A percentile compares a stretch with the other conserved stretches of the same genome.
Evolutionary conservation across 2,797 vertebrate species (phyloP).

Genomic region (Argyrosomus regius): DNA sequence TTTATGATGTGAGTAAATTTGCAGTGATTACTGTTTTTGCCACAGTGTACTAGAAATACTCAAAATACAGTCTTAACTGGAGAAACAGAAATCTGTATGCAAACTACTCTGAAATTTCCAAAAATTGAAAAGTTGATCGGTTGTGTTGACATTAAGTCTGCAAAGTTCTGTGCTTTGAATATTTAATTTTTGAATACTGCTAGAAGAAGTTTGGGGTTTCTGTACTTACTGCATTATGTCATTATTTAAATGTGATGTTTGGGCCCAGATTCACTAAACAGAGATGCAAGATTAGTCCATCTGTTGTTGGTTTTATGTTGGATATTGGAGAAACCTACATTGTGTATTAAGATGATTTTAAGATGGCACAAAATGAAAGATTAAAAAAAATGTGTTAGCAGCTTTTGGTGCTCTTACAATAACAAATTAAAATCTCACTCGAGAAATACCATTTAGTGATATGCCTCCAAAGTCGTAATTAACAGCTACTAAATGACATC

Average conservation of each 20-base stretch:
- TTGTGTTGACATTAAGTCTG: neutral
- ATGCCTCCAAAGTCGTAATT: neutral
- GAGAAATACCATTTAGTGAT: constrained; percentile 9
- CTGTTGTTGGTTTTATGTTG: neutral
- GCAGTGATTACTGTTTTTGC: constrained; percentile 16
- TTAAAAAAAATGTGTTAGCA: constrained; percentile 6
- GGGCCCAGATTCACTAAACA: neutral
- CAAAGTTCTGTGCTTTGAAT: neutral
- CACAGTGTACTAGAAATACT: neutral
- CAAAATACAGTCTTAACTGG: neutral
- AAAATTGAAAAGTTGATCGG: neutral
- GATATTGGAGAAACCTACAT: neutral
- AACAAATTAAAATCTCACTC: neutral
- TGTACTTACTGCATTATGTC: neutral
- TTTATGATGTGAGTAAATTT: constrained; percentile 32
- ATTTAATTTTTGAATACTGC: neutral
- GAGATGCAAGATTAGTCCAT: neutral
- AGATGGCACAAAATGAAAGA: neutral
- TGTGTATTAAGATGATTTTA: neutral
- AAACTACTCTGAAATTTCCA: neutral
- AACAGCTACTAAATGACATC: neutral
- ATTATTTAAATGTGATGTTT: neutral
- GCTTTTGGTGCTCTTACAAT: neutral
- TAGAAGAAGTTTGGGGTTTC: neutral
- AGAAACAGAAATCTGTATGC: neutral